Conservation (phyloP, 2,113 vertebrate species). For the Erythrolamprus reginae region DNA sequence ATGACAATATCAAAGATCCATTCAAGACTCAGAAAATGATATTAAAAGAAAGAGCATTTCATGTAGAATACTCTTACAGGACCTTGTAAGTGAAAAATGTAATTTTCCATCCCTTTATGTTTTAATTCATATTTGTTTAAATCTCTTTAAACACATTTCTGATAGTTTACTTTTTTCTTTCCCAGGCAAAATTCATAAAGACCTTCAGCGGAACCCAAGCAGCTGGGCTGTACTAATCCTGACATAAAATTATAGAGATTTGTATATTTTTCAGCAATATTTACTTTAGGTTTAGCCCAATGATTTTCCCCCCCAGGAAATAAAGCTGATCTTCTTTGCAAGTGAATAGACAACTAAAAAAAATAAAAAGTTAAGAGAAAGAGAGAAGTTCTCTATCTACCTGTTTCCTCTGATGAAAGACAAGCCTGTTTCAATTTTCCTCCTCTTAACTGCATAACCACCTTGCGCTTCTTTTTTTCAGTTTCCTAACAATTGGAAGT, state of each 20-base stretch:
- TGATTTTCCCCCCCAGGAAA: constrained; percentile 47
- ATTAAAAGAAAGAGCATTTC: constrained; percentile 37
- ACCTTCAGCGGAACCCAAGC: constrained; percentile 58
- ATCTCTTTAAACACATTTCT: constrained; percentile 64
- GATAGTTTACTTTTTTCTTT: constrained; percentile 68
- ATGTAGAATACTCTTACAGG: constrained; percentile 17
- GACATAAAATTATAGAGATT: constrained; percentile 70
- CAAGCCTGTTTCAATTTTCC: constrained; percentile 64
- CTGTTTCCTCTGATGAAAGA: constrained; percentile 69
- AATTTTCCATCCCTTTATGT: constrained; percentile 67
- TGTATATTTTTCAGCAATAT: constrained; percentile 66
- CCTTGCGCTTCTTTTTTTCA: constrained; percentile 52
- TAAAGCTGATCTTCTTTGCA: constrained; percentile 45
- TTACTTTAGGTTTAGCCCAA: constrained; percentile 53
- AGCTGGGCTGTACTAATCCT: constrained; percentile 70
- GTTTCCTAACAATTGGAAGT: constrained; percentile 57
- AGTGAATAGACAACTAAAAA: constrained; percentile 44
- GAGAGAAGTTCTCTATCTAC: constrained; percentile 59
- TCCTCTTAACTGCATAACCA: constrained; percentile 61
- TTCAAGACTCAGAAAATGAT: constrained; percentile 46
- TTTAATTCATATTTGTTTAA: constrained; percentile 69
- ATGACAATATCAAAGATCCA: constrained; percentile 52
- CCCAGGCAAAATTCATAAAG: constrained; percentile 62
- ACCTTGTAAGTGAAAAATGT: constrained; percentile 50
- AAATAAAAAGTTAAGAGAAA: constrained; percentile 21